These are phyloP conservation scores for Popillia japonica DNA, from an alignment of 1,140 invertebrate genomes.

Conservation along the genomic window DNA sequence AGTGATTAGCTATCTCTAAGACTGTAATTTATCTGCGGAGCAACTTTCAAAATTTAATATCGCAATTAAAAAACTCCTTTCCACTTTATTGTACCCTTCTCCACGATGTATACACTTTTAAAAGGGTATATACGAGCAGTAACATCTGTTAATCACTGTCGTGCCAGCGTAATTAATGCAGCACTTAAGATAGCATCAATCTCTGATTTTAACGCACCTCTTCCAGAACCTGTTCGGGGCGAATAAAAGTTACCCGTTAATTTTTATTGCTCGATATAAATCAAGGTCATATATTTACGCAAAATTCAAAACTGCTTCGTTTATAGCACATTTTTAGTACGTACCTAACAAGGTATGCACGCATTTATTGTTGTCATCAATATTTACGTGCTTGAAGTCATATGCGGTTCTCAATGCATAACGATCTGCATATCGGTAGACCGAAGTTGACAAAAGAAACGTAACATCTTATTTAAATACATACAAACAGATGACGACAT, in stretches of 20 bases:
- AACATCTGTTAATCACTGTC: no score
- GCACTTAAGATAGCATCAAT: background rate
- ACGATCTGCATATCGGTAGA: background rate
- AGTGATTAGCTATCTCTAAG: no score
- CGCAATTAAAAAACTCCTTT: no score
- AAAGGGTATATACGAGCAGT: no score
- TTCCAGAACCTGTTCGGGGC: background rate
- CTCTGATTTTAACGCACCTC: background rate
- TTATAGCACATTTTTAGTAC: background rate
- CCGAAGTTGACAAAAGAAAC: background rate
- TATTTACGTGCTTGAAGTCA: background rate
- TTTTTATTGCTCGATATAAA: background rate
- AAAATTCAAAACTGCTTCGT: no score
- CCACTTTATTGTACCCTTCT: no score
- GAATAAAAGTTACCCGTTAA: background rate
- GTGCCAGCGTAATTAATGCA: background rate
- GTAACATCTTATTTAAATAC: slow-evolving; percentile 28
- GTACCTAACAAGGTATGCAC: background rate
- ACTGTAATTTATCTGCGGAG: no score
- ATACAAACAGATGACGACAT: slow-evolving; percentile 26
- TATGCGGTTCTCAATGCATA: background rate
- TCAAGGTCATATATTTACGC: no score
- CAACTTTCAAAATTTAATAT: no score
- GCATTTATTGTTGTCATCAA: no score
- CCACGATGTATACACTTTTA: no score